Evolutionary conservation across 2,888 invertebrate genomes (phyloP).

Genomic region (Agapostemon virescens): DNA sequence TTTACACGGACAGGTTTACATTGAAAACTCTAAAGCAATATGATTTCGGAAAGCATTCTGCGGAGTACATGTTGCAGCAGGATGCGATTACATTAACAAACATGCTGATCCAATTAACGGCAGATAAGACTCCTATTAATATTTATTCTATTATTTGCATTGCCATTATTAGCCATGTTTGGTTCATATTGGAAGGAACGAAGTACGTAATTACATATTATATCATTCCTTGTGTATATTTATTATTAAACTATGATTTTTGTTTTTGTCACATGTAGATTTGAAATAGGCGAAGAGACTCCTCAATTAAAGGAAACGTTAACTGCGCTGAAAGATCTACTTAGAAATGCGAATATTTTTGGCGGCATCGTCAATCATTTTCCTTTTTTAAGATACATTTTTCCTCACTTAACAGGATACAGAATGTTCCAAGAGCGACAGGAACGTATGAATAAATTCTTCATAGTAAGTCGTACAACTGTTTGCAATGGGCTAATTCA

Average conservation of each 20-base stretch:
- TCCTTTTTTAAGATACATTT: constrained; percentile 85
- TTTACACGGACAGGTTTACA: constrained; percentile 81
- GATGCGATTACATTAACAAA: constrained; percentile 83
- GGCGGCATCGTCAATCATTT: constrained; percentile 86
- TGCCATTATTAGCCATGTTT: constrained; percentile 85
- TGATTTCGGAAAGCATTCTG: constrained; percentile 84
- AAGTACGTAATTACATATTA: constrained; percentile 75
- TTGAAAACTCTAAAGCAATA: constrained; percentile 85
- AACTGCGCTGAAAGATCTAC: constrained; percentile 83
- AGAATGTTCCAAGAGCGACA: constrained; percentile 81
- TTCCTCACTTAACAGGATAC: constrained; percentile 85
- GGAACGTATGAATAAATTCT: constrained; percentile 80
- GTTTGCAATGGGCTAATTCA: background rate
- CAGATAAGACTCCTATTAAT: constrained; percentile 79
- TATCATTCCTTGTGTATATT: background rate
- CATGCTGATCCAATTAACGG: constrained; percentile 78
- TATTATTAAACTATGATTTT: background rate
- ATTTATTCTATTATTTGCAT: constrained; percentile 77
- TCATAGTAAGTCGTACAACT: constrained; percentile 36
- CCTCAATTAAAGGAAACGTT: constrained; percentile 83
- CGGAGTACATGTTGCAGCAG: constrained; percentile 84
- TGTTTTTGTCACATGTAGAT: constrained; percentile 71
- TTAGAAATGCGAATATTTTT: constrained; percentile 83
- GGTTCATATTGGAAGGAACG: constrained; percentile 86
- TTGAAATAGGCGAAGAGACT: constrained; percentile 82